A percentile compares a stretch with the other conserved stretches of the same genome.
These are phyloP conservation scores for Drosophila obscura DNA, from an alignment of 1,140 invertebrate species.

Conservation along the genomic window DNA sequence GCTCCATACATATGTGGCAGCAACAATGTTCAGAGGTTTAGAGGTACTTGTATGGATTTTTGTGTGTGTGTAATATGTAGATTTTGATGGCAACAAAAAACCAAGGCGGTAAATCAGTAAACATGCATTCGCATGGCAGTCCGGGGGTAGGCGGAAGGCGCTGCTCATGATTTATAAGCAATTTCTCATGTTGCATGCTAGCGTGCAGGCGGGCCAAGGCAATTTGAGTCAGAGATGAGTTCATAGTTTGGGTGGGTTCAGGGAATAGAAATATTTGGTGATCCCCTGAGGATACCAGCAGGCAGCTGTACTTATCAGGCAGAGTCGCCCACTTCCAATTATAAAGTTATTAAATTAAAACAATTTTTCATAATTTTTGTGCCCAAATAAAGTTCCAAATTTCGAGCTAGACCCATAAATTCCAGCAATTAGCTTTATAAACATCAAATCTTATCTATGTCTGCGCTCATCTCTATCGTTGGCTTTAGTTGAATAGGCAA, in stretches of 20 bases:
- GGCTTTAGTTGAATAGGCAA: slow-evolving; percentile 43
- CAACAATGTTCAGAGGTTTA: slow-evolving; percentile 26
- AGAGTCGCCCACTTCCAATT: too few species aligned
- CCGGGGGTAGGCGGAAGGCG: neutral
- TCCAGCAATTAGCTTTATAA: too few species aligned
- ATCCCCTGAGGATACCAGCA: too few species aligned
- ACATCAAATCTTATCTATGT: neutral
- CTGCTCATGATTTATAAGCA: slow-evolving; percentile 59
- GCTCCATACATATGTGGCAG: neutral
- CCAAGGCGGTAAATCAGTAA: slow-evolving; percentile 51
- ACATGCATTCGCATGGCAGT: slow-evolving; percentile 46
- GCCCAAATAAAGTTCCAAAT: too few species aligned
- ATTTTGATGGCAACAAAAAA: slow-evolving; percentile 28
- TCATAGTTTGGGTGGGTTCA: too few species aligned
- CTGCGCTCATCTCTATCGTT: slow-evolving; percentile 38
- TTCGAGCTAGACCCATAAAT: too few species aligned
- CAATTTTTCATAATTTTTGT: neutral
- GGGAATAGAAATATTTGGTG: too few species aligned
- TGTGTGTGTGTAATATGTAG: slow-evolving; percentile 43
- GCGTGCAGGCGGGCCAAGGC: neutral
- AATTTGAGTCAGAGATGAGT: too few species aligned
- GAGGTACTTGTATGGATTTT: neutral
- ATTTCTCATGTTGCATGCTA: slow-evolving; percentile 56
- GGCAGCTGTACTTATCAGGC: too few species aligned
- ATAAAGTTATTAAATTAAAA: neutral